Evolutionary conservation across 1,140 invertebrate genomes (phyloP), one percentile per base, ranked within the genome.

Genomic region (Spodoptera frugiperda): DNA sequence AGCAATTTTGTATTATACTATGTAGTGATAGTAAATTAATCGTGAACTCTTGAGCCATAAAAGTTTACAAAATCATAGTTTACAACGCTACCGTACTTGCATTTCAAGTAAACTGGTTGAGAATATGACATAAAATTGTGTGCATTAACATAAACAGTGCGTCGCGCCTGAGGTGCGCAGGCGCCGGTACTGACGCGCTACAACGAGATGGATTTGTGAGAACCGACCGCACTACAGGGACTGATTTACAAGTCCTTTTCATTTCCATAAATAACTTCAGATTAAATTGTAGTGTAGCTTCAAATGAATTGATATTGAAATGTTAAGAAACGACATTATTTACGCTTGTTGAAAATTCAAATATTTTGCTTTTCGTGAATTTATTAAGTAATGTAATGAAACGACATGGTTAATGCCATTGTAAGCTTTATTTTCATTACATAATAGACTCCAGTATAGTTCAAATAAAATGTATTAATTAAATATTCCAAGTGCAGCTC

Each of bases 191-290:
- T 61, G 76, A 77, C 75, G 54, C 51, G 15, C 48, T 54, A 46
- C 75, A 17, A n/a, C 33, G 76, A 77, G 76, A 77, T 71, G 76
- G 67, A 71, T 71, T 77, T 77, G 76, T 77, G 67, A 68, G 65
- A 71, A 77, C 44, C 19, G 44, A 53, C 63, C 21, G 54, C 15
- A 19, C 44, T 39, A 67, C 39, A 77, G 75, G 75, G 54, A 70
- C 19, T 19, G 21, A 59, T 48, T 65, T 48, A 15, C 12, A 51
- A 51, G 15, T n/a, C n/a, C 12, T n/a, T 51, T 51, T 51, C 12
- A n/a, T 14, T n/a, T 39, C 33, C 33, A 39, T 39, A 39, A 39
- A 39, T 39, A 39, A 10, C 33, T 39, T 39, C 6, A 39, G 33
- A 39, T 39, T 10, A 39, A 15, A 51, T 51, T 11, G 48, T n/a